Evolutionary conservation across 1,140 invertebrate genomes (phyloP), one percentile per base, ranked within the genome.

Genomic region (Drosophila serrata): DNA sequence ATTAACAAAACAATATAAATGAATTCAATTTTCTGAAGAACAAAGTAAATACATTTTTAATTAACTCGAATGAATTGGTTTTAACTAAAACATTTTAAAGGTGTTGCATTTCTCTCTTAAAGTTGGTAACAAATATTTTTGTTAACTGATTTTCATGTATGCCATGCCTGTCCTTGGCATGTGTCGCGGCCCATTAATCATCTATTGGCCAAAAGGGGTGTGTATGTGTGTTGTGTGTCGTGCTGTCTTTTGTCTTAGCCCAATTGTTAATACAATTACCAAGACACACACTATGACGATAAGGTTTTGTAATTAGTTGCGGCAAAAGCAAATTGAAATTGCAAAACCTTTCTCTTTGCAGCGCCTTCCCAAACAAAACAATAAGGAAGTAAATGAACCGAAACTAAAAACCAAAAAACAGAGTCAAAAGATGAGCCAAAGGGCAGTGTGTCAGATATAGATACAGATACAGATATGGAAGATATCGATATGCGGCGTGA

Each of bases 321-420:
- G 61, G 39, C 29, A 69, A 87, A 87, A 79, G 35, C 75, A 82
- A 76, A 88, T 79, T 73, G 62, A 87, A 86, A 75, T 51, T 62
- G 82, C 48, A 31, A 43, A 43, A 11, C 60, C 65, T 56, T 58
- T 79, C 56, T 56, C 39, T 78, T 72, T 46, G 40, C 48, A 64
- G 58, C 63, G 48, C 48, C 48, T 40, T 49, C 31, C 45, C 68
- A 24, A 4, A n/a, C n/a, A 65, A 81, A 58, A 88, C 85, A 88
- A 88, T 88, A 70, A 79, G 85, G 77, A 88, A 84, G 84, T 90
- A 90, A 88, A 85, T 88, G 85, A 90, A 76, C 73, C 62, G 74
- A 65, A 60, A 76, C 74, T 60, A 76, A 76, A 24, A 49, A 22
- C 69, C 62, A 35, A 63, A 33, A 45, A 48, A 48, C 24, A 31